Conservation (phyloP, 2,797 vertebrate genomes). For the Danio kyathit region DNA sequence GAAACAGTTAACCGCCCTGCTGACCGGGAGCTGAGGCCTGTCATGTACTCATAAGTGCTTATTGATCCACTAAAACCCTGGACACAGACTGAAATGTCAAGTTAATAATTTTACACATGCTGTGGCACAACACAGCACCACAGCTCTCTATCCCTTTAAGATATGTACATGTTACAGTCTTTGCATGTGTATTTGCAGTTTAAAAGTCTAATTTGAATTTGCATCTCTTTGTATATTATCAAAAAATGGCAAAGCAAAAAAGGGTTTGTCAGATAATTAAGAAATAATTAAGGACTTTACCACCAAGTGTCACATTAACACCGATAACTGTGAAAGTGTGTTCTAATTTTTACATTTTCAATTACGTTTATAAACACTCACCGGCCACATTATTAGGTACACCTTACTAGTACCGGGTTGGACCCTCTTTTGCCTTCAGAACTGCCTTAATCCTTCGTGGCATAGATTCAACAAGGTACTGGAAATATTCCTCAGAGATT, state of each 20-base stretch:
- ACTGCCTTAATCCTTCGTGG: too few relatives aligned
- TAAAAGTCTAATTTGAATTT: constrained; percentile 1
- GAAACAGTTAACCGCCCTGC: constrained; percentile 26
- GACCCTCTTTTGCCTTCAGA: too few relatives aligned
- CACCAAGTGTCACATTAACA: too few relatives aligned
- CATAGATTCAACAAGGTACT: too few relatives aligned
- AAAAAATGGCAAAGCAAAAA: neutral
- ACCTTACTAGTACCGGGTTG: too few relatives aligned
- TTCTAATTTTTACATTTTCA: too few relatives aligned
- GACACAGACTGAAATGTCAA: constrained; percentile 65
- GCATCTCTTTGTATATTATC: neutral
- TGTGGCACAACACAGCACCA: constrained; percentile 48
- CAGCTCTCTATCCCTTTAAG: neutral
- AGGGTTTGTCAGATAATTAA: too few relatives aligned
- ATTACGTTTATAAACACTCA: too few relatives aligned
- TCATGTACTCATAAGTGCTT: constrained; percentile 57
- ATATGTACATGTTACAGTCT: neutral
- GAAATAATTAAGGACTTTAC: too few relatives aligned
- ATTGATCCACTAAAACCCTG: constrained; percentile 63
- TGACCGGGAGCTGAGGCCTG: constrained; percentile 20
- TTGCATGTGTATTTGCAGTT: constrained; percentile 1
- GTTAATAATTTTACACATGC: constrained; percentile 59
- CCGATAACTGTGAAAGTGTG: too few relatives aligned
- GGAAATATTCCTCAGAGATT: too few relatives aligned
- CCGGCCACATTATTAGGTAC: too few relatives aligned